Evolutionary conservation across 2,888 invertebrate species (phyloP), one percentile per base, ranked within the genome.

Genomic region (Coleophora flavipennella): DNA sequence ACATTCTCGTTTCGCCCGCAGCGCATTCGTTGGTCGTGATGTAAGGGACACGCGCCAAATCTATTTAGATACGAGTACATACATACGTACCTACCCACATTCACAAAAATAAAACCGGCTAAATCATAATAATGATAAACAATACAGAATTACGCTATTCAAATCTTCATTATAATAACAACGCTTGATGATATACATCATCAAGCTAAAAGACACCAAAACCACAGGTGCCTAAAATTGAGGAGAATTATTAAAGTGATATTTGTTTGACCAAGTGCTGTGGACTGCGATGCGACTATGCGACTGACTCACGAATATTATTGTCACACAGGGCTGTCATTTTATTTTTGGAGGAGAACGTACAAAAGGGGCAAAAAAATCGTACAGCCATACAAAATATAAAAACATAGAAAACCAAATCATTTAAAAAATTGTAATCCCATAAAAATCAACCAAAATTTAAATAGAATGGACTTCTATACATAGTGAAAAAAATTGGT

Each of bases 251-350:
- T 70, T 75, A 76, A n/a, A n/a, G n/a, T n/a, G n/a, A n/a, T n/a
- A n/a, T n/a, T n/a, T 81, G 74, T 81, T 81, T 83, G 74, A 72
- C 74, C 78, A 83, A 81, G 73, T 80, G 20, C 6, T 20, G n/a
- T n/a, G n/a, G n/a, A n/a, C n/a, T n/a, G n/a, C n/a, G n/a, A n/a
- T n/a, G n/a, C n/a, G n/a, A n/a, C n/a, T n/a, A n/a, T n/a, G n/a
- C 41, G 55, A 55, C 66, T 83, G 81, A 83, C 65, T 83, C 81
- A 83, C 59, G 59, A 69, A 70, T 76, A 78, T 74, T 79, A 79
- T 77, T 77, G 79, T 74, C 77, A 62, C 67, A 71, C 70, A 10
- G 10, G 10, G 10, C 10, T 27, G 28, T 27, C 28, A 27, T 27
- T 27, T 27, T 27, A 27, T 9, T 27, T 27, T 9, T 8, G 28